These are phyloP conservation scores for Agapornis roseicollis DNA, from an alignment of 2,113 vertebrate genomes.

Conservation along the genomic window DNA sequence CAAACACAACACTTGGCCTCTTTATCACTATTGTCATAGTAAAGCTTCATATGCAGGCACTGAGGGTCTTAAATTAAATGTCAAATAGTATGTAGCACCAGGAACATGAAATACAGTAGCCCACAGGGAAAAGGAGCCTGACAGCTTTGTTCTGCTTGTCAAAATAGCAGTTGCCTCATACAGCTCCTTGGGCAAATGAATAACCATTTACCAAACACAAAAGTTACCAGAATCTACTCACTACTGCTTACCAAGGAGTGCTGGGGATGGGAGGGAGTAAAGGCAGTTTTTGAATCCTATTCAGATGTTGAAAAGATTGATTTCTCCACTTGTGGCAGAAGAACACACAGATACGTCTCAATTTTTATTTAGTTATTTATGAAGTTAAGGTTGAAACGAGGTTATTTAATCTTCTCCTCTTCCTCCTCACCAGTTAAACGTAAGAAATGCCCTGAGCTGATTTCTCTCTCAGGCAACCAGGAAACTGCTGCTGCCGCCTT, in stretches of 20 bases:
- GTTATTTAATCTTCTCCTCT: background rate
- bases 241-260: background rate
- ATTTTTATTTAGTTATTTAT: background rate
- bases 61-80: slow-evolving; percentile 68
- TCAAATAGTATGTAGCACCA: slow-evolving; percentile 53
- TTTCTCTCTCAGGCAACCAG: background rate
- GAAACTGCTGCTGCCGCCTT: background rate
- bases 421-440: background rate
- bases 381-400: background rate
- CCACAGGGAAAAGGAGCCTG: background rate
- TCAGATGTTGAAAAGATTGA: background rate
- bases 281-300: background rate
- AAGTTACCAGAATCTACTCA: background rate
- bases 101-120: slow-evolving; percentile 7
- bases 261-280: background rate
- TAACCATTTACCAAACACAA: background rate
- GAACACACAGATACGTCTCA: background rate
- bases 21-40: slow-evolving; percentile 45
- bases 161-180: background rate
- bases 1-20: slow-evolving; percentile 8
- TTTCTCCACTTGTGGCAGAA: background rate
- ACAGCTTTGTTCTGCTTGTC: slow-evolving; percentile 36
- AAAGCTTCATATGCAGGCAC: slow-evolving; percentile 41
- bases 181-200: background rate
- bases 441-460: background rate